phyloP scores from a whole-genome alignment of 2,113 vertebrate genomes.

The Bambusicola thoracicus region DNA sequence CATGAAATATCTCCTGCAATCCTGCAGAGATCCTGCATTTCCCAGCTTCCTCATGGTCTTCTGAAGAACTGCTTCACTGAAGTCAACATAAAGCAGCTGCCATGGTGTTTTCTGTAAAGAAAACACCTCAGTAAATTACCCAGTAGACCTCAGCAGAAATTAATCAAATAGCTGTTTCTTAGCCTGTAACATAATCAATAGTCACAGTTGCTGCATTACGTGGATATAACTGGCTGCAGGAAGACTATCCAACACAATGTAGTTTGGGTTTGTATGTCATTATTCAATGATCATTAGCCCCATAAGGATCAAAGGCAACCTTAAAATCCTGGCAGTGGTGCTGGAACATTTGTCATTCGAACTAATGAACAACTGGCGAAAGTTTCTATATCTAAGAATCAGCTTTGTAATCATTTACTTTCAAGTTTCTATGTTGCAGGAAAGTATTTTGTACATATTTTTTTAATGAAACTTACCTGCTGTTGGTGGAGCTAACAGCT shows the following conservation, averaged over 20 bases:
- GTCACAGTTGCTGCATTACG: not conserved
- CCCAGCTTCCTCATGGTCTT: not conserved
- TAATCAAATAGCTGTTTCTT: constrained; percentile 43
- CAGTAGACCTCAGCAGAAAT: constrained; percentile 41
- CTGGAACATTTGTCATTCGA: not conserved
- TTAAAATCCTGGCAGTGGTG: not conserved
- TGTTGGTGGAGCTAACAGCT: constrained; percentile 68
- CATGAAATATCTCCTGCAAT: not conserved
- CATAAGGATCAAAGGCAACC: not conserved
- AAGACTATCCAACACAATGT: constrained; percentile 11
- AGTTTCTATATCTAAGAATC: constrained; percentile 22
- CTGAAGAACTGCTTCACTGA: not conserved
- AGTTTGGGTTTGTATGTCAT: constrained; percentile 13
- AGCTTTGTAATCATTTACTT: constrained; percentile 40
- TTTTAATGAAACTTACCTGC: constrained; percentile 34
- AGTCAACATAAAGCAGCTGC: not conserved
- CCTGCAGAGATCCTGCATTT: not conserved
- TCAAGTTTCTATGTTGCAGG: constrained; percentile 48
- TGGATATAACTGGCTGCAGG: not conserved
- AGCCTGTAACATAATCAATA: constrained; percentile 60
- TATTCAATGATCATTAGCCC: constrained; percentile 32
- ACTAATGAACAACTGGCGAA: constrained; percentile 11
- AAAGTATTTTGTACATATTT: constrained; percentile 52
- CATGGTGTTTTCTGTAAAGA: not conserved
- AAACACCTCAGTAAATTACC: constrained; percentile 37